Evolutionary conservation across 2,113 vertebrate genomes (phyloP).

Genomic region (Parus major): DNA sequence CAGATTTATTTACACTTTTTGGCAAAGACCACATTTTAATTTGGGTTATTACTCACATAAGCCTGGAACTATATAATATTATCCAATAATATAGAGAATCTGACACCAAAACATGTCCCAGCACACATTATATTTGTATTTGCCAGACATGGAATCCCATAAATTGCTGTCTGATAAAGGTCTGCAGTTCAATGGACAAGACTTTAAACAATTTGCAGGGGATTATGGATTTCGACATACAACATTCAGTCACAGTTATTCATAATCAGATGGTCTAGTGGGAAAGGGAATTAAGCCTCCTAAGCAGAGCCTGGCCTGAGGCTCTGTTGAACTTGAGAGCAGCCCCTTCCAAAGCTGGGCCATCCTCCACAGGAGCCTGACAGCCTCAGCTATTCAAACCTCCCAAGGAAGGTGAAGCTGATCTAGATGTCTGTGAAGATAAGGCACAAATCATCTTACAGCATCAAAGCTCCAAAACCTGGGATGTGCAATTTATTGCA

Average conservation of each 20-base stretch:
- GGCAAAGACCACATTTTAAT: constrained; percentile 32
- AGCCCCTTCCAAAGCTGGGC: not conserved
- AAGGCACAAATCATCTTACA: not conserved
- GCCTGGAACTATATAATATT: not conserved
- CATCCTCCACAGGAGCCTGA: not conserved
- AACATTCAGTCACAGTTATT: constrained; percentile 41
- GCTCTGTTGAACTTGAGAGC: not conserved
- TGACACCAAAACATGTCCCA: constrained; percentile 39
- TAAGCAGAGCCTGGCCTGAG: not conserved
- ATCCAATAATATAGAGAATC: constrained; percentile 21
- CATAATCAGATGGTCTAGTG: constrained; percentile 1
- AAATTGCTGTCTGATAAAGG: constrained; percentile 62
- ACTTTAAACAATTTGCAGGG: constrained; percentile 49
- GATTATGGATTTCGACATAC: constrained; percentile 55
- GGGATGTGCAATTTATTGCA: not conserved
- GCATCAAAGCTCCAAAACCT: not conserved
- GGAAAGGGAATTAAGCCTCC: constrained; percentile 26
- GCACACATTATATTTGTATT: constrained; percentile 24
- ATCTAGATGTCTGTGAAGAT: not conserved
- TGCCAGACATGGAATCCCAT: constrained; percentile 41
- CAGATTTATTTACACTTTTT: constrained; percentile 24
- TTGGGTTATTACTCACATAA: constrained; percentile 3
- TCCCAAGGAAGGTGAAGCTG: not conserved
- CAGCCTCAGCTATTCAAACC: not conserved
- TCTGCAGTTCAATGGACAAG: constrained; percentile 38